These are phyloP conservation scores for Drosophila kikkawai DNA, from an alignment of 1,140 invertebrate species.

Conservation along the genomic window DNA sequence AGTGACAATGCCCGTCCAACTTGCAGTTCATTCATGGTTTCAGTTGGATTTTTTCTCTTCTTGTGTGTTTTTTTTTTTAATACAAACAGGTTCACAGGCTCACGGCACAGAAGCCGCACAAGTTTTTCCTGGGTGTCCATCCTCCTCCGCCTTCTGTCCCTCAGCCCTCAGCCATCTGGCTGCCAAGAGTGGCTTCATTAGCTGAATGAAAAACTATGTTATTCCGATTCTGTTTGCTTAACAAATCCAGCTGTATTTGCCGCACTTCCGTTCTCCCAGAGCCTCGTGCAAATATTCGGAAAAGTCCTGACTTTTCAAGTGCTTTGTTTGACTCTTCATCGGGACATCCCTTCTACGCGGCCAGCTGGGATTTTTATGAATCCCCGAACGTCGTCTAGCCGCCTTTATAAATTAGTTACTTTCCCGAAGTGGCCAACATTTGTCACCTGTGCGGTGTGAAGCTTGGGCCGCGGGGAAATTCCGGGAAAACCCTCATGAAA, in stretches of 20 bases:
- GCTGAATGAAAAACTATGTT: conserved; percentile 47
- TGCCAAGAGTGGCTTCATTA: conserved; percentile 26
- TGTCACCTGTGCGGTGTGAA: conserved; percentile 62
- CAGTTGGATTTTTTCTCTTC: conserved; percentile 17
- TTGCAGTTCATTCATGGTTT: conserved; percentile 80
- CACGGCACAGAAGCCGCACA: conserved; percentile 75
- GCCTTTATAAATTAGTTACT: conserved; percentile 42
- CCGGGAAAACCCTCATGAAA: conserved; percentile 76
- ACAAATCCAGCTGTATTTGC: conserved; percentile 67
- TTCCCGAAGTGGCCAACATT: conserved; percentile 41
- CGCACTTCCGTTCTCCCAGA: conserved; percentile 34
- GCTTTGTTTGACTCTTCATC: conserved; percentile 65
- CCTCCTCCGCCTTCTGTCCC: background rate
- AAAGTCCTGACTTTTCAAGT: conserved; percentile 61
- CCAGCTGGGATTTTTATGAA: conserved; percentile 60
- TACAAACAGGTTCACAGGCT: conserved; percentile 80
- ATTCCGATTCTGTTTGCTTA: conserved; percentile 38
- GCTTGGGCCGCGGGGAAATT: conserved; percentile 48
- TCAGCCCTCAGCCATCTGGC: conserved; percentile 24
- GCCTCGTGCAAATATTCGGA: conserved; percentile 51
- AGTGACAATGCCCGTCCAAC: conserved; percentile 73
- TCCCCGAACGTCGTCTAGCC: background rate
- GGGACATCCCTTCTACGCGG: conserved; percentile 35
- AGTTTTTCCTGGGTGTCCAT: conserved; percentile 57
- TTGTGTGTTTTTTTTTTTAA: conserved; percentile 5